Conservation (phyloP, 1,140 invertebrate species). For the Cecropterus lyciades region DNA sequence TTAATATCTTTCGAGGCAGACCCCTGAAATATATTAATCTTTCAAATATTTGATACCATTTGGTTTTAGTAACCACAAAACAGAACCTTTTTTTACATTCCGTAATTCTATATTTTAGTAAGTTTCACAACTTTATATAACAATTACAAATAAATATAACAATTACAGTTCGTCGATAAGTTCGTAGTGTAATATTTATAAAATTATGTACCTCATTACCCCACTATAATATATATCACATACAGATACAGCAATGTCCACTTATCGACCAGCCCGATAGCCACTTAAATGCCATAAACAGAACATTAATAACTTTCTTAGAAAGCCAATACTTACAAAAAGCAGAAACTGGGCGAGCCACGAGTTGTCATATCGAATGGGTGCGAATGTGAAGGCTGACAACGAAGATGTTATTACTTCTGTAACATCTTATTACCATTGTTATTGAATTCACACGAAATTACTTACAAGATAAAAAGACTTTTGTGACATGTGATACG, state of each 20-base stretch:
- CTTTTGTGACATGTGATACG: slow-evolving; percentile 30
- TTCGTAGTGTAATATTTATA: too few species aligned
- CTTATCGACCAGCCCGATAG: not conserved
- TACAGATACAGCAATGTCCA: not conserved
- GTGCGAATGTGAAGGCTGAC: slow-evolving; percentile 30
- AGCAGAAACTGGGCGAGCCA: slow-evolving; percentile 4
- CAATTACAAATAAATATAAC: too few species aligned
- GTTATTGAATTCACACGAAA: slow-evolving; percentile 46
- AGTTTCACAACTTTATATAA: too few species aligned
- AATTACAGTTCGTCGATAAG: too few species aligned
- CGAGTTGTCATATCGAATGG: slow-evolving; percentile 32
- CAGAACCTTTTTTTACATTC: too few species aligned
- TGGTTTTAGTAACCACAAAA: too few species aligned
- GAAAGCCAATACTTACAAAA: slow-evolving; percentile 16
- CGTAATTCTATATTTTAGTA: too few species aligned
- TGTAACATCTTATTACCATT: slow-evolving; percentile 53
- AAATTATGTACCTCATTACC: too few species aligned
- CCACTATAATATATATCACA: not conserved
- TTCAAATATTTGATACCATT: too few species aligned
- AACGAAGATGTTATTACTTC: slow-evolving; percentile 41
- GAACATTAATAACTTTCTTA: slow-evolving; percentile 14
- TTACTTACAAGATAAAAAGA: slow-evolving; percentile 13
- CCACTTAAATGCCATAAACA: not conserved
- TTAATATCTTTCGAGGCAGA: too few species aligned
- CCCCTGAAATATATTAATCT: too few species aligned